These are phyloP conservation scores for Siphlonurus alternatus DNA, from an alignment of 2,888 invertebrate species.

Conservation along the genomic window DNA sequence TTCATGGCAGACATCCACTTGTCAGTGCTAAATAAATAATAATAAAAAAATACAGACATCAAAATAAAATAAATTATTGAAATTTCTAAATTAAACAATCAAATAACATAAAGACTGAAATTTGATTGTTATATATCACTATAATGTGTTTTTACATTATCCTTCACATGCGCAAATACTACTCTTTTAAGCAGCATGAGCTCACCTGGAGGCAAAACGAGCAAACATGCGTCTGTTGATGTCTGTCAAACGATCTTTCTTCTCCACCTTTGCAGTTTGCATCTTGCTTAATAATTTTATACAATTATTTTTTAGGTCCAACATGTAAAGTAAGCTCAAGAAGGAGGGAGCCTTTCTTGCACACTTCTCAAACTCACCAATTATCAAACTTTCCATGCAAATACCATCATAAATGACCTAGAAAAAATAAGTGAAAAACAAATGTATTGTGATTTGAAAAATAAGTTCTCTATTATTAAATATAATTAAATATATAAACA, in stretches of 20 bases:
- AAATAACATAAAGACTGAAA: too few species aligned
- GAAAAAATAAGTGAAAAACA: slow-evolving; percentile 14
- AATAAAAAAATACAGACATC: too few species aligned
- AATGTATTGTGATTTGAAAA: too few species aligned
- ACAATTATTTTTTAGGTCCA: background rate
- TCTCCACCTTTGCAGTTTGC: slow-evolving; percentile 64
- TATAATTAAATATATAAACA: too few species aligned
- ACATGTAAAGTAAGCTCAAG: slow-evolving; percentile 41
- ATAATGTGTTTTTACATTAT: too few species aligned
- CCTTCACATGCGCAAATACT: background rate
- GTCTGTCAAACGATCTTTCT: slow-evolving; percentile 58
- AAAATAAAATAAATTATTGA: too few species aligned
- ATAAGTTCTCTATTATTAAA: too few species aligned
- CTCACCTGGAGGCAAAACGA: slow-evolving; percentile 54
- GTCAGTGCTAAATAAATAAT: slow-evolving; percentile 24
- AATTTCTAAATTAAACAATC: too few species aligned
- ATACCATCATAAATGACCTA: slow-evolving; percentile 62
- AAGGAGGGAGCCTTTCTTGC: slow-evolving; percentile 45
- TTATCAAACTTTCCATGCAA: slow-evolving; percentile 81
- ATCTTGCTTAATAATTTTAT: slow-evolving; percentile 41
- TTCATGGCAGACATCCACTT: slow-evolving; percentile 68
- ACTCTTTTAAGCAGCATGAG: background rate
- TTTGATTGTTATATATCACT: too few species aligned
- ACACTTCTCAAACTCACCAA: slow-evolving; percentile 73
- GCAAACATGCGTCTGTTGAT: slow-evolving; percentile 68